These are phyloP conservation scores for Chrosomus eos DNA, from an alignment of 2,797 vertebrate species.

Conservation along the genomic window DNA sequence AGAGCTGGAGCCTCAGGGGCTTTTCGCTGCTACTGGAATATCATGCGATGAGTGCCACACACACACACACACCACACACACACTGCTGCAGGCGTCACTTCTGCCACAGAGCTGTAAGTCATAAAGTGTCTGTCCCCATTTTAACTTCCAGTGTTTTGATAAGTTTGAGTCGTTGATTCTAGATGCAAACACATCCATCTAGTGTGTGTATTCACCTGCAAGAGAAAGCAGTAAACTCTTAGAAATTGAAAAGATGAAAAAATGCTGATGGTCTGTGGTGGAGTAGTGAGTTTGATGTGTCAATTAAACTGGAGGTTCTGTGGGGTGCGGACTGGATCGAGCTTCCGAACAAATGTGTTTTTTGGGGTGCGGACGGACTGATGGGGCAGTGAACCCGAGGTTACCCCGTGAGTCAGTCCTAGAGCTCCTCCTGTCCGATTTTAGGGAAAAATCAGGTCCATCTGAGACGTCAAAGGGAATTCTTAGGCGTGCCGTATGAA, in stretches of 20 bases:
- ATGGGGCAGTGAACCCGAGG: too few species aligned
- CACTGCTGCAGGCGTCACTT: constrained; percentile 2
- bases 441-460: too few species aligned
- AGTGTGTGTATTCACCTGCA: constrained; percentile 7
- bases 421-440: too few species aligned
- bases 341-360: too few species aligned
- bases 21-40: constrained; percentile 14
- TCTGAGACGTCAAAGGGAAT: too few species aligned
- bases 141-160: neutral
- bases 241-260: constrained; percentile 6
- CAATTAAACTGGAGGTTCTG: too few species aligned
- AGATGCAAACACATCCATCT: constrained; percentile 16
- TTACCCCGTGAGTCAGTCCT: too few species aligned
- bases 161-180: neutral
- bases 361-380: too few species aligned
- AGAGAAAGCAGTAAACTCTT: constrained; percentile 66
- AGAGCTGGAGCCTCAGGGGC: neutral
- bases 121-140: neutral
- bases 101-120: neutral
- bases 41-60: constrained; percentile 6
- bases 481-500: too few species aligned
- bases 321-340: too few species aligned
- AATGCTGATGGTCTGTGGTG: too few species aligned
- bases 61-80: constrained; percentile 5
- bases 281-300: too few species aligned